phyloP scores from a whole-genome alignment of 2,797 vertebrate species.

The Calcarius lapponicus region DNA sequence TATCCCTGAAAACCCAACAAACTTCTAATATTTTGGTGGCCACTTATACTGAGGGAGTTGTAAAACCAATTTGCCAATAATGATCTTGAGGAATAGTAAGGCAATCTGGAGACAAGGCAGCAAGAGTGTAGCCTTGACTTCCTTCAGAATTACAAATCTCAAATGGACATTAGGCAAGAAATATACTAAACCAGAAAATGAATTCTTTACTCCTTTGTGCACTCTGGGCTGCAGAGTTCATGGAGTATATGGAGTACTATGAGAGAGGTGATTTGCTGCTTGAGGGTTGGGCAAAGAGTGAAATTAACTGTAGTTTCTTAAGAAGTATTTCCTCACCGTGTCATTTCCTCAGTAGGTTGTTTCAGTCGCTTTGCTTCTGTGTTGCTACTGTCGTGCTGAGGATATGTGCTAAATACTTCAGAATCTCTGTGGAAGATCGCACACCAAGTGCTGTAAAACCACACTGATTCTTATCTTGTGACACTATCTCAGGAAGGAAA shows the following conservation, averaged over 20 bases:
- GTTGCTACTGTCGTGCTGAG: background rate
- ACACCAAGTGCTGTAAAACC: constrained; percentile 22
- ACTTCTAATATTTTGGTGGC: background rate
- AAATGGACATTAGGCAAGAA: background rate
- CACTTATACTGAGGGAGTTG: background rate
- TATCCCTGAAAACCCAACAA: background rate
- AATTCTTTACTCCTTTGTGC: background rate
- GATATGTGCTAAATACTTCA: background rate
- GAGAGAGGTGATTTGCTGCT: background rate
- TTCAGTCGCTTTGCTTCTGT: background rate
- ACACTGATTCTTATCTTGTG: background rate
- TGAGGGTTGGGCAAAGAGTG: background rate
- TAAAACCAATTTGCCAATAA: background rate
- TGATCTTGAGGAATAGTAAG: background rate
- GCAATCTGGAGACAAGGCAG: background rate
- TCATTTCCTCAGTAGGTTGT: background rate
- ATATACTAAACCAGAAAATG: background rate
- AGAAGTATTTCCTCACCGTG: background rate
- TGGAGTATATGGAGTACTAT: background rate
- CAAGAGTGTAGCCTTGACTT: background rate
- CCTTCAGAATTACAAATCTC: background rate
- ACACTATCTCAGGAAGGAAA: constrained; percentile 7
- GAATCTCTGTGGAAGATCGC: background rate
- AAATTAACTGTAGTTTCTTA: background rate
- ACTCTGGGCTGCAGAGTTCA: background rate